phyloP scores from a whole-genome alignment of 2,113 vertebrate genomes.

The Microtus ochrogaster region DNA sequence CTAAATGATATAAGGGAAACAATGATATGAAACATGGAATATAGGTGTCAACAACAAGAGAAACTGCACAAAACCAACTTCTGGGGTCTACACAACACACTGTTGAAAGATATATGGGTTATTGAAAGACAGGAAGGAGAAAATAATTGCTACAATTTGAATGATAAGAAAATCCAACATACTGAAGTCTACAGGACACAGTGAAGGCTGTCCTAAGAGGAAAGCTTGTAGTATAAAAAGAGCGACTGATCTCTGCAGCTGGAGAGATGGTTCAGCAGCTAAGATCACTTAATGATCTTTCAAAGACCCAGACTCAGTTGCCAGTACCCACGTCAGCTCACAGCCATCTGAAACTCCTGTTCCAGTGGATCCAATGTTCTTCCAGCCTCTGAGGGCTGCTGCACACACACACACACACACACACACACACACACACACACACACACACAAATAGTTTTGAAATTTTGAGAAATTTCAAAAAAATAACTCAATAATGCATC shows the following conservation, averaged over 20 bases:
- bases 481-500: neutral
- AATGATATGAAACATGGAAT: neutral
- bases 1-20: neutral
- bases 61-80: neutral
- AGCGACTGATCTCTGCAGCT: neutral
- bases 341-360: neutral
- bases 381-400: neutral
- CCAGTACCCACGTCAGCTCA: neutral
- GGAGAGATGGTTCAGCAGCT: neutral
- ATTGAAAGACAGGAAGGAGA: neutral
- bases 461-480: neutral
- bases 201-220: neutral
- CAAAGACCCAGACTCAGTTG: neutral
- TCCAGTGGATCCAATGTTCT: neutral
- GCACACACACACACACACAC: neutral
- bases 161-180: neutral
- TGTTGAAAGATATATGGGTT: neutral
- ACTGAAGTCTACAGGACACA: neutral
- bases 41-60: neutral
- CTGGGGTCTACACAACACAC: neutral
- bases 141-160: neutral
- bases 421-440: too few relatives aligned
- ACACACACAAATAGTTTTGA: neutral
- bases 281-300: neutral
- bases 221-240: neutral